Conservation (phyloP, 2,888 invertebrate genomes). For the Gisinianus flammeolus region DNA sequence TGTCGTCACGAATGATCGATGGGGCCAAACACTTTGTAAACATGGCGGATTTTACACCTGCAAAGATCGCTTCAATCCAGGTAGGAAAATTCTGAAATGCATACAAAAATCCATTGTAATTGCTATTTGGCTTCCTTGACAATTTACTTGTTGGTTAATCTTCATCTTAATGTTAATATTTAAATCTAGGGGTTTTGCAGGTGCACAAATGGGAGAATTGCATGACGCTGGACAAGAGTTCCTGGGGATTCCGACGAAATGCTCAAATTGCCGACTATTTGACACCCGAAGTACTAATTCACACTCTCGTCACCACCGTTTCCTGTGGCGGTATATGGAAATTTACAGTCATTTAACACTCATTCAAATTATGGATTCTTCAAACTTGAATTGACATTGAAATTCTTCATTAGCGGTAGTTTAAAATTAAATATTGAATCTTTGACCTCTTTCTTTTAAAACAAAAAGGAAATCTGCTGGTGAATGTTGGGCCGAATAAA, state of each 20-base stretch:
- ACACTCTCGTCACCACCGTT: conserved; percentile 74
- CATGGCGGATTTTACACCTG: conserved; percentile 92
- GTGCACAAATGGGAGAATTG: conserved; percentile 95
- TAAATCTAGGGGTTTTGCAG: conserved; percentile 67
- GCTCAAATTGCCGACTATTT: conserved; percentile 72
- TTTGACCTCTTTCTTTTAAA: too few relatives aligned
- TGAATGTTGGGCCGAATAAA: conserved; percentile 63
- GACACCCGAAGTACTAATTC: conserved; percentile 72
- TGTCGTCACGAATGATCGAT: conserved; percentile 92
- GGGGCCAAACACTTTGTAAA: conserved; percentile 81
- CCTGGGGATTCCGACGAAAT: conserved; percentile 86
- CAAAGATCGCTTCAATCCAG: conserved; percentile 80
- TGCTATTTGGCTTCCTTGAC: too few relatives aligned
- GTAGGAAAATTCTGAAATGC: too few relatives aligned
- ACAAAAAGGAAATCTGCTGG: conserved; percentile 61
- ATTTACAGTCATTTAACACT: neutral
- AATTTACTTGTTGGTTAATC: too few relatives aligned
- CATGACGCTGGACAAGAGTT: conserved; percentile 83
- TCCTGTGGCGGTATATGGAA: conserved; percentile 78
- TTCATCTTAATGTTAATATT: neutral
- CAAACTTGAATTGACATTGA: too few relatives aligned
- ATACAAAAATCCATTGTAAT: too few relatives aligned
- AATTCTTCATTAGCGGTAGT: too few relatives aligned
- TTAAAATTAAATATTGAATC: too few relatives aligned
- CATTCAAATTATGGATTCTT: too few relatives aligned